Percentiles rank a stretch among this genome's conserved stretches.
phyloP scores from a whole-genome alignment of 1,140 invertebrate genomes.

The Lutraria rhynchaena region DNA sequence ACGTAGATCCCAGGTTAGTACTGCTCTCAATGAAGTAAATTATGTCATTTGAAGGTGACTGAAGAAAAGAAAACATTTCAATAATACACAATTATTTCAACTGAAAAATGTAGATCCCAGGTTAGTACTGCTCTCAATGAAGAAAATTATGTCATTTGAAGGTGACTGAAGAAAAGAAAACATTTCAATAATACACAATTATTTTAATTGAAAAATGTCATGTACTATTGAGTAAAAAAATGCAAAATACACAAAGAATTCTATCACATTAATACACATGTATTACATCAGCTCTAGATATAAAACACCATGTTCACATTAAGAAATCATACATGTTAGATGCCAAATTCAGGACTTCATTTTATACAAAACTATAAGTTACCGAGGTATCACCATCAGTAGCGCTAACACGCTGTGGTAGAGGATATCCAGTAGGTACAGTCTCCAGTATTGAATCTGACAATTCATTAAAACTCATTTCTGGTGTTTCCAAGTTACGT shows the following conservation, averaged over 20 bases:
- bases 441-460: conserved; percentile 52
- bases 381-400: conserved; percentile 64
- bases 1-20: not conserved
- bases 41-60: conserved; percentile 44
- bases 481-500: conserved; percentile 70
- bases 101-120: not conserved
- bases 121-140: not conserved
- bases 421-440: conserved; percentile 46
- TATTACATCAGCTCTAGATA: too few species aligned
- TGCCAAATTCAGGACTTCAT: not conserved
- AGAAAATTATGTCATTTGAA: conserved; percentile 20
- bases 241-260: too few species aligned
- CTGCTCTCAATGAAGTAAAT: conserved; percentile 11
- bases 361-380: too few species aligned
- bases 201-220: conserved; percentile 14
- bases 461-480: conserved; percentile 44
- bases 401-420: conserved; percentile 56
- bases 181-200: too few species aligned
- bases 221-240: too few species aligned
- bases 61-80: conserved; percentile 13
- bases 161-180: conserved; percentile 40
- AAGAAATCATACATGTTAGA: too few species aligned
- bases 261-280: too few species aligned
- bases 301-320: too few species aligned
- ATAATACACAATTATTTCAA: too few species aligned